A percentile compares a stretch with the other conserved stretches of the same genome.
These are phyloP conservation scores for Tadarida brasiliensis DNA, from an alignment of 2,797 vertebrate species.

Conservation along the genomic window DNA sequence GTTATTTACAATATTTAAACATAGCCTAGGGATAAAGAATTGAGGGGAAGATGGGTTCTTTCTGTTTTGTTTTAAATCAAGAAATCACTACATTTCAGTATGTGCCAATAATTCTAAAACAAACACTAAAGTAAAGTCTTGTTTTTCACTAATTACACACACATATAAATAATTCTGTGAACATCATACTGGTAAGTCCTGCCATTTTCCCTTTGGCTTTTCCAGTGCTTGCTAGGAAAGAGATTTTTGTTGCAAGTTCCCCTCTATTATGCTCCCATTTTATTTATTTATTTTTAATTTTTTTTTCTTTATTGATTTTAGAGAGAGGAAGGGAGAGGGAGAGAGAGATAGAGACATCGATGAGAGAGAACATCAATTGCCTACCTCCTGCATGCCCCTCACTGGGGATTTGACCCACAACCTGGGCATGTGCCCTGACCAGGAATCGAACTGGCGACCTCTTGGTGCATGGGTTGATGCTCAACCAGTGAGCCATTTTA, in stretches of 20 bases:
- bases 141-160: constrained; percentile 4
- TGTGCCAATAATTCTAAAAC: constrained; percentile 53
- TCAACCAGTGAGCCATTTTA: background rate
- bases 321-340: too few relatives aligned
- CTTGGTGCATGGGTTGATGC: too few relatives aligned
- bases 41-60: background rate
- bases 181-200: background rate
- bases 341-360: too few relatives aligned
- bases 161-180: constrained; percentile 26
- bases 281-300: too few relatives aligned
- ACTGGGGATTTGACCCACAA: too few relatives aligned
- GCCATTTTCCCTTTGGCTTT: constrained; percentile 35
- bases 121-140: constrained; percentile 39
- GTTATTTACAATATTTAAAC: constrained; percentile 48
- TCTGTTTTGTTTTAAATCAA: constrained; percentile 57
- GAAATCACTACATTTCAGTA: constrained; percentile 22
- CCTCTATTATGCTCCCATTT: background rate
- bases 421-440: too few relatives aligned
- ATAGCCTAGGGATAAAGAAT: background rate
- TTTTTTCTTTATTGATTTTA: too few relatives aligned
- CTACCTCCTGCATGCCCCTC: too few relatives aligned
- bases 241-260: constrained; percentile 40
- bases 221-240: background rate
- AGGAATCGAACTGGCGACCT: too few relatives aligned
- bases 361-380: too few relatives aligned